Evolutionary conservation across 2,113 vertebrate genomes (phyloP).

Genomic region (Myxocyprinus asiaticus): DNA sequence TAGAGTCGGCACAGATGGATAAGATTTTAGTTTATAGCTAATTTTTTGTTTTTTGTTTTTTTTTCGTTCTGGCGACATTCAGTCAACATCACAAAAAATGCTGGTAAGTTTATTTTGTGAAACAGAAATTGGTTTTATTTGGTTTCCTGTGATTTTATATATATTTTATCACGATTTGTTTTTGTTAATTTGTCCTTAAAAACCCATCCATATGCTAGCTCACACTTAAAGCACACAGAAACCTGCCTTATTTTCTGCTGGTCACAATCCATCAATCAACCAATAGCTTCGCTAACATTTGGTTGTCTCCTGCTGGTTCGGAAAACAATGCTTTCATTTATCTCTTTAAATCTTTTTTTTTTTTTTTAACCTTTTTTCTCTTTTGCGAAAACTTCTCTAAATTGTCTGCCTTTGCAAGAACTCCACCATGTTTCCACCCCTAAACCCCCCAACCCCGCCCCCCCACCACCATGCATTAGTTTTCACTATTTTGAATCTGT

Average conservation of each 20-base stretch:
- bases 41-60: conserved; percentile 78
- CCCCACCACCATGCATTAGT: not conserved
- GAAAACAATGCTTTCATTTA: not conserved
- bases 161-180: conserved; percentile 36
- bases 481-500: not conserved
- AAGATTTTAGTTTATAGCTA: conserved; percentile 41
- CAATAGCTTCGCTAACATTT: conserved; percentile 11
- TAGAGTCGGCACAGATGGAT: conserved; percentile 16
- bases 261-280: conserved; percentile 67
- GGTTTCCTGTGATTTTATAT: conserved; percentile 72
- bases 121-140: conserved; percentile 72
- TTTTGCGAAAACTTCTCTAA: not conserved
- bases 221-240: conserved; percentile 75
- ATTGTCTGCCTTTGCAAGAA: conserved; percentile 28
- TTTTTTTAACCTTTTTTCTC: not conserved
- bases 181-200: conserved; percentile 60
- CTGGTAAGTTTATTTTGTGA: conserved; percentile 81
- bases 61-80: conserved; percentile 80
- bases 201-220: conserved; percentile 69
- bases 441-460: not conserved
- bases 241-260: conserved; percentile 61
- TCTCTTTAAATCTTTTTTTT: not conserved
- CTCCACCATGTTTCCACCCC: conserved; percentile 23
- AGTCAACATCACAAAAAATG: conserved; percentile 85
- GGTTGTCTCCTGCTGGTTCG: not conserved